Evolutionary conservation across 2,888 invertebrate species (phyloP).

Genomic region (Acronicta alni): DNA sequence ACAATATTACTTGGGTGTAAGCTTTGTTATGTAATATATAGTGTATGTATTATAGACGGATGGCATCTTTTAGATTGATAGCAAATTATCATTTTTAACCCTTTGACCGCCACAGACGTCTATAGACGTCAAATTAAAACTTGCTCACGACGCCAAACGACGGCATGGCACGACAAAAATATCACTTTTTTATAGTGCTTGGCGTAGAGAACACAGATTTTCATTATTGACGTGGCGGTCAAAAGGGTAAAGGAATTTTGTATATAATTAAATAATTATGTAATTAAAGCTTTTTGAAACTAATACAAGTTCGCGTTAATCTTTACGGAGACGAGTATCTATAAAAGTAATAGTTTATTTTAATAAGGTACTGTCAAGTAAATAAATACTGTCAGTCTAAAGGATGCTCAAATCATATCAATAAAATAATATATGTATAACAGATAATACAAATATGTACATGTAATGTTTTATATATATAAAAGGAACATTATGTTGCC

Average conservation of each 20-base stretch:
- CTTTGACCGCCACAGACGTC: too few species aligned
- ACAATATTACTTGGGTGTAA: constrained; percentile 38
- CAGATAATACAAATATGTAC: constrained; percentile 25
- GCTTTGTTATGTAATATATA: constrained; percentile 58
- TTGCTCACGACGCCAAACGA: too few species aligned
- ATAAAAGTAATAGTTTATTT: background rate
- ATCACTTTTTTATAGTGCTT: too few species aligned
- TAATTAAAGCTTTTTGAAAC: too few species aligned
- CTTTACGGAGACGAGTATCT: background rate
- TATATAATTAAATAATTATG: background rate
- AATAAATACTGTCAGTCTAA: constrained; percentile 40
- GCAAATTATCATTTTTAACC: constrained; percentile 5
- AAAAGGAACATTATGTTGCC: constrained; percentile 39
- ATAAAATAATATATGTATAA: constrained; percentile 53
- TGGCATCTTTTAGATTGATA: constrained; percentile 42
- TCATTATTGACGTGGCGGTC: too few species aligned
- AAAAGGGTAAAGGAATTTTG: too few species aligned
- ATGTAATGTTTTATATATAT: constrained; percentile 46
- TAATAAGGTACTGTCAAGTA: too few species aligned
- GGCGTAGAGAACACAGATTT: too few species aligned
- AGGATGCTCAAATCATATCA: constrained; percentile 60
- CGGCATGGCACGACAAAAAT: too few species aligned
- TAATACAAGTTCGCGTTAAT: background rate
- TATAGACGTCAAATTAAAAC: too few species aligned
- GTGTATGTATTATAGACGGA: constrained; percentile 53